These are phyloP conservation scores for Timema podura DNA, from an alignment of 2,888 invertebrate species.

Conservation along the genomic window DNA sequence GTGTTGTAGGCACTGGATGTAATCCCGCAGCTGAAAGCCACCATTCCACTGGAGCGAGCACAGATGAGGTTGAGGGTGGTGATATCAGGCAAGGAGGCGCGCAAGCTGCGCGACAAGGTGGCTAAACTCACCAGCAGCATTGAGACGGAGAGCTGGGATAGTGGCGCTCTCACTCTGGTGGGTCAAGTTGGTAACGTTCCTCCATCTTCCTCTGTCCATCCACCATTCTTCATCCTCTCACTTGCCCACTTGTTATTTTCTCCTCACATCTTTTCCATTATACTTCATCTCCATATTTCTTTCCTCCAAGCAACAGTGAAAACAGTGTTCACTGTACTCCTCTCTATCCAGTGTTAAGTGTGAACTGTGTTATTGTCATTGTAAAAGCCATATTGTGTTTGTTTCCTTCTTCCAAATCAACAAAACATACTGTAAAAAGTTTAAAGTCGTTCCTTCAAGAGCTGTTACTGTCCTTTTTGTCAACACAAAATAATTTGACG, in stretches of 20 bases:
- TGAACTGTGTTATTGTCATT: no score
- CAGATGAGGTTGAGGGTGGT: conserved; percentile 88
- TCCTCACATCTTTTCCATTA: no score
- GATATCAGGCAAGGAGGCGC: conserved; percentile 75
- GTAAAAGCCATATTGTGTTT: no score
- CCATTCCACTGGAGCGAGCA: conserved; percentile 88
- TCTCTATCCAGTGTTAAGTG: no score
- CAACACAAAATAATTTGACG: neutral
- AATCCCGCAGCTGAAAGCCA: conserved; percentile 76
- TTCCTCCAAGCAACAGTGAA: no score
- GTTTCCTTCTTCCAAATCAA: no score
- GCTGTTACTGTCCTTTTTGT: no score
- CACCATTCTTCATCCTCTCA: neutral
- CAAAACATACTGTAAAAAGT: no score
- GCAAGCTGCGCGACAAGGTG: conserved; percentile 78
- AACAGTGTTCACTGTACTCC: no score
- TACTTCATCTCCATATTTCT: no score
- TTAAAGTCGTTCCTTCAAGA: no score
- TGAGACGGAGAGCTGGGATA: conserved; percentile 83
- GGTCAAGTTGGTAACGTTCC: conserved; percentile 41
- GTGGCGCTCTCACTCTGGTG: conserved; percentile 74
- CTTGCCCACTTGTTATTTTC: no score
- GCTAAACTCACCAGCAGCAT: conserved; percentile 68
- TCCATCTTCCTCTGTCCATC: neutral
- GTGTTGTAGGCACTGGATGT: conserved; percentile 74